Evolutionary conservation across 2,113 vertebrate species (phyloP).

Genomic region (Suncus etruscus): DNA sequence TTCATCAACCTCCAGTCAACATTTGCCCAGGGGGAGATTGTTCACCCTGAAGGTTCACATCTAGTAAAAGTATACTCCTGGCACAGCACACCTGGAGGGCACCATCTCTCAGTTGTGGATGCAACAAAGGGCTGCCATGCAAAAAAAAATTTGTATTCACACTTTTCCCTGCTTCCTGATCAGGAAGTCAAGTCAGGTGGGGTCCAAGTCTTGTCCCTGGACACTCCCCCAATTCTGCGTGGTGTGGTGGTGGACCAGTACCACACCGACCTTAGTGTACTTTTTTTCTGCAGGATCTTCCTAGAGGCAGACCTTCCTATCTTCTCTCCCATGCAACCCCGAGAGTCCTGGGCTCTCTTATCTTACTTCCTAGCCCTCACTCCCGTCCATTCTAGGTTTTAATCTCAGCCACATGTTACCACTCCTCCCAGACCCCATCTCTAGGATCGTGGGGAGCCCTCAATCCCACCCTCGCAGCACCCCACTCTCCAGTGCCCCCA

Average conservation of each 20-base stretch:
- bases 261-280: not conserved
- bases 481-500: not conserved
- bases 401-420: too few species aligned
- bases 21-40: not conserved
- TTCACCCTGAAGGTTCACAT: not conserved
- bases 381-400: too few species aligned
- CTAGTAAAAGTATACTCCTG: not conserved
- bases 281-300: not conserved
- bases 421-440: too few species aligned
- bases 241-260: not conserved
- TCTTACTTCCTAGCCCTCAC: too few species aligned
- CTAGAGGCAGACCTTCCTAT: too few species aligned
- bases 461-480: not conserved
- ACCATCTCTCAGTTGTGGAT: not conserved
- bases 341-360: too few species aligned
- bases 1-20: accelerated
- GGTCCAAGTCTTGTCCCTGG: not conserved
- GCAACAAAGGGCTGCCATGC: not conserved
- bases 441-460: not conserved
- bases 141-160: not conserved
- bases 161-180: not conserved
- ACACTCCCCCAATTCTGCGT: not conserved
- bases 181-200: not conserved
- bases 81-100: too few species aligned
- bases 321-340: too few species aligned